phyloP scores from a whole-genome alignment of 2,113 vertebrate species.

The Nerophis lumbriciformis region DNA sequence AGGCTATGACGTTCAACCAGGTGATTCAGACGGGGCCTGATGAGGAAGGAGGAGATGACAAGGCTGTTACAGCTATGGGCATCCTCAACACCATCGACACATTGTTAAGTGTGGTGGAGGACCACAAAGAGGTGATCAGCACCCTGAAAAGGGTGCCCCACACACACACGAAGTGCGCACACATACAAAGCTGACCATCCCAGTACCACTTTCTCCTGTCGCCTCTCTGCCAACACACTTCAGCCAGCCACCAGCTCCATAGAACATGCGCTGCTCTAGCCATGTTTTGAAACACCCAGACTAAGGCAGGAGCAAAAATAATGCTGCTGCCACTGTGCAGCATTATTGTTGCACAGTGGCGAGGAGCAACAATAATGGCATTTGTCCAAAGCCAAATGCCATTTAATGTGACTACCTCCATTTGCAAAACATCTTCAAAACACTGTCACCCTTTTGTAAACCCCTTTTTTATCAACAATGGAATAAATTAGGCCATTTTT shows the following conservation, averaged over 20 bases:
- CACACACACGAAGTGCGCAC: constrained; percentile 2
- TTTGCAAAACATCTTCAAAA: constrained; percentile 1
- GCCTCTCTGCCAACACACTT: constrained; percentile 52
- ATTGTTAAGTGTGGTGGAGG: constrained; percentile 96
- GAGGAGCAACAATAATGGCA: too few relatives aligned
- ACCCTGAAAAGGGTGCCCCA: constrained; percentile 20
- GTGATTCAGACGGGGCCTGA: constrained; percentile 97
- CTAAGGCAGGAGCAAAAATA: constrained; percentile 54
- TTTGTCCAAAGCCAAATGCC: constrained; percentile 27
- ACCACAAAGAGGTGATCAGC: constrained; percentile 91
- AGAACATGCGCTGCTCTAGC: constrained; percentile 49
- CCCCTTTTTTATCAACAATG: neutral
- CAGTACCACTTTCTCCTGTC: constrained; percentile 38
- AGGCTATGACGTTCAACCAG: constrained; percentile 99
- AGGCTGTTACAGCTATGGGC: constrained; percentile 99
- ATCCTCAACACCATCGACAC: constrained; percentile 99
- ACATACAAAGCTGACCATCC: constrained; percentile 25
- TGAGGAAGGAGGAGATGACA: constrained; percentile 97
- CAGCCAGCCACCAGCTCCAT: constrained; percentile 62
- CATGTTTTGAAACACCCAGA: constrained; percentile 52
- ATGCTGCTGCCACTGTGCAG: constrained; percentile 32
- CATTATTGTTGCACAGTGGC: too few relatives aligned
- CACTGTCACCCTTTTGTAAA: neutral
- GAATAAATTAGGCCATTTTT: too few relatives aligned
- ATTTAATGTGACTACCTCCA: constrained; percentile 14